phyloP scores from a whole-genome alignment of 2,888 invertebrate genomes.

The Dexiosoma caninum region DNA sequence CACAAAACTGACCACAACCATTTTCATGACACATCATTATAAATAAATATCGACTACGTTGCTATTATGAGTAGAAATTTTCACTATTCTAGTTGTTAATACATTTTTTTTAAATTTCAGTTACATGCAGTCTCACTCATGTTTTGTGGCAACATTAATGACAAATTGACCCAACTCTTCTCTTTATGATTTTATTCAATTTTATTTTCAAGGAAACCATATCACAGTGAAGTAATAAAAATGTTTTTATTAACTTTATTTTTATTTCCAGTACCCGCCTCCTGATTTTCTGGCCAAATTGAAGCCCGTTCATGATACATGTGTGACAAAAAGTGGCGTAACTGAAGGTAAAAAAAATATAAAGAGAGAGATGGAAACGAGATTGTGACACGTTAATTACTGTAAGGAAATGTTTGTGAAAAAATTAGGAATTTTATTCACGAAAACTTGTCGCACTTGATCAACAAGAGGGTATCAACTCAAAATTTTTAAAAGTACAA shows the following conservation, averaged over 20 bases:
- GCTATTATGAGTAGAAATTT: background rate
- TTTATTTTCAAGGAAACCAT: slow-evolving; percentile 6
- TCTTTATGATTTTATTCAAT: slow-evolving; percentile 5
- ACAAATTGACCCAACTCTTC: slow-evolving; percentile 27
- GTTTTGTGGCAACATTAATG: slow-evolving; percentile 43
- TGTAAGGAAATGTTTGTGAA: no score
- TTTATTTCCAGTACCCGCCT: slow-evolving; percentile 70
- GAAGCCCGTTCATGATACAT: slow-evolving; percentile 69
- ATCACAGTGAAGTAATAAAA: slow-evolving; percentile 1
- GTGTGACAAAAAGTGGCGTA: slow-evolving; percentile 71
- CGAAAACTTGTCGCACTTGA: no score
- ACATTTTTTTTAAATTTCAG: no score
- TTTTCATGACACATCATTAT: slow-evolving; percentile 18
- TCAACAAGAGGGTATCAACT: no score
- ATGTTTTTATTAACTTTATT: slow-evolving; percentile 21
- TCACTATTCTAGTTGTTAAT: slow-evolving; percentile 24
- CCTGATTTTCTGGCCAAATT: slow-evolving; percentile 68
- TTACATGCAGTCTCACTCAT: no score
- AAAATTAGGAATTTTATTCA: no score
- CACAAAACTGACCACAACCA: slow-evolving; percentile 37
- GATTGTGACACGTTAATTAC: no score
- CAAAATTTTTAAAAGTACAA: no score
- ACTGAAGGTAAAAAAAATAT: slow-evolving; percentile 69
- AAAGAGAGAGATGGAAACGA: no score
- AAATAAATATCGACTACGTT: slow-evolving; percentile 17